Conservation (phyloP, 2,888 invertebrate species). For the Temnothorax unifasciatus region DNA sequence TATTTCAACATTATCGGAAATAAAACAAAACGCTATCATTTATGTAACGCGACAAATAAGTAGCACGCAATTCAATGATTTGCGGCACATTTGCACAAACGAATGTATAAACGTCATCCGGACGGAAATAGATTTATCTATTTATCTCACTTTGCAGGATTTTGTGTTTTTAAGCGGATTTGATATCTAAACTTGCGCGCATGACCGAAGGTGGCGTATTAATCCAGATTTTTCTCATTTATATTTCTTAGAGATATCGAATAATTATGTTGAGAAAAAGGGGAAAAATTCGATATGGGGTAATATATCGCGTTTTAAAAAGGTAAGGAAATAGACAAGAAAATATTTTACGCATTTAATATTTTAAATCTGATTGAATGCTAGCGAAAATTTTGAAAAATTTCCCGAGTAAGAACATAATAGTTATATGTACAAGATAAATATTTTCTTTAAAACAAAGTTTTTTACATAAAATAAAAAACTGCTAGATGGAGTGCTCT, state of each 20-base stretch:
- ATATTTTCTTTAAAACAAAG: neutral
- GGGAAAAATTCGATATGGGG: no score
- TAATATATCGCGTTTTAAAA: neutral
- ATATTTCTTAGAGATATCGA: neutral
- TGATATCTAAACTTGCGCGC: slow-evolving; percentile 1
- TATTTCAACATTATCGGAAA: no score
- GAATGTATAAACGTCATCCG: neutral
- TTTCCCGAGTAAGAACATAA: neutral
- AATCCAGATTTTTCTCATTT: slow-evolving; percentile 5
- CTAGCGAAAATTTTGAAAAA: neutral
- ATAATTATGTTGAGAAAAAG: neutral
- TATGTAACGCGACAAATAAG: neutral
- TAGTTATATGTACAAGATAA: neutral
- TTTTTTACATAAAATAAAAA: neutral
- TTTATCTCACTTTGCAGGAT: neutral
- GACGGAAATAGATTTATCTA: slow-evolving; percentile 29
- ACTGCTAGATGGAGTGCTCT: neutral
- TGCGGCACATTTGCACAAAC: neutral
- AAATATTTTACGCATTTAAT: neutral
- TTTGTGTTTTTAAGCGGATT: slow-evolving; percentile 16
- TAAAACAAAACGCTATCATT: neutral
- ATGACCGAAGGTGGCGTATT: neutral
- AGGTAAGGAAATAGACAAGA: neutral
- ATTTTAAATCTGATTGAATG: neutral
- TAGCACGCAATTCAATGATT: slow-evolving; percentile 41